Conservation (phyloP, 1,140 invertebrate genomes). For the Leptinotarsa lineolata region DNA sequence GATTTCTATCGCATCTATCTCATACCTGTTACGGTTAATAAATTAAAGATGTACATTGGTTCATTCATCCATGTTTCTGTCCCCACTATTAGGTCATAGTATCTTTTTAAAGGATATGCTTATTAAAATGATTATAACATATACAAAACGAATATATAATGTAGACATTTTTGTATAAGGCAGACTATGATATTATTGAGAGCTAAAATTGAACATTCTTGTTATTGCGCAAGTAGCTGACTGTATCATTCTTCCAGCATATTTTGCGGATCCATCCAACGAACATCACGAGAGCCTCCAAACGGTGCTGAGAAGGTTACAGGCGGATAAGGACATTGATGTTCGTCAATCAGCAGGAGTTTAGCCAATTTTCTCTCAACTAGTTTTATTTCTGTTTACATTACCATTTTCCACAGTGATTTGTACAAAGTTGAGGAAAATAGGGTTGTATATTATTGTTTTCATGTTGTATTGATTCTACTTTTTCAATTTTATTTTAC, state of each 20-base stretch:
- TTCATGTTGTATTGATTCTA: background rate
- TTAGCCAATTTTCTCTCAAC: background rate
- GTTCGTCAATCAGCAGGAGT: conserved; percentile 48
- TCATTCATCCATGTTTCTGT: no score
- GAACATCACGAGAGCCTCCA: conserved; percentile 45
- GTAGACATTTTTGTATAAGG: conserved; percentile 46
- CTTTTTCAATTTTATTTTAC: background rate
- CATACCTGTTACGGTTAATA: no score
- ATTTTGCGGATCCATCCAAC: conserved; percentile 50
- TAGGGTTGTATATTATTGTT: background rate
- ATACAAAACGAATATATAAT: conserved; percentile 37
- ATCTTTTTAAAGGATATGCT: no score
- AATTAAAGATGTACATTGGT: no score
- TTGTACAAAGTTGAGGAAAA: background rate
- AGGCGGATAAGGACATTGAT: conserved; percentile 54
- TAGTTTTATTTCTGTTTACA: conserved; percentile 18
- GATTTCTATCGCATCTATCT: no score
- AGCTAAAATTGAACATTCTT: no score
- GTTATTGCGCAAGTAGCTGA: background rate
- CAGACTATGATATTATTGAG: conserved; percentile 38
- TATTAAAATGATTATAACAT: conserved; percentile 36
- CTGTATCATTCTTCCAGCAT: conserved; percentile 43
- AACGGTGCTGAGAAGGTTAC: conserved; percentile 48
- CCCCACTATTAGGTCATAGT: no score
- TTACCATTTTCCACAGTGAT: conserved; percentile 15